Base-by-base conservation (phyloP, 2,888 invertebrate genomes). In the Drosophila dives region DNA sequence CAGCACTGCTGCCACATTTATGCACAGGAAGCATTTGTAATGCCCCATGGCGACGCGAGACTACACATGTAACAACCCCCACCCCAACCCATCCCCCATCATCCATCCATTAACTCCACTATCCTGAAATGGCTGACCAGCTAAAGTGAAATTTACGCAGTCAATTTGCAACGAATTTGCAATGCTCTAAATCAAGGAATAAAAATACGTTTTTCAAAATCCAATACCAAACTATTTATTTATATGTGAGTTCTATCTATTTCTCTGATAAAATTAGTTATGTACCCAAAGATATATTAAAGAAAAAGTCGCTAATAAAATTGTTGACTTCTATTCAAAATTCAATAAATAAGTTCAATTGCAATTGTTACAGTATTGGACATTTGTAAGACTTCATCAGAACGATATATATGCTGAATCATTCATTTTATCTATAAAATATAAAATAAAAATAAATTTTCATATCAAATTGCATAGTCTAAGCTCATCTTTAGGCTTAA, bases 11-110 rank as follows among this genome's bases (percentile, higher is more conserved):
- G 83, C 86, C 83, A 84, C 88, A 84, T 88, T 86, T 89, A 89
- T 86, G 87, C 84, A 81, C 81, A 83, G 87, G 87, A 89, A 85
- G 81, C 85, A 85, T 85, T 85, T 85, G 89, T 83, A 81, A 83
- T 81, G 64, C 76, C 78, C 77, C 68, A 63, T 49, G 73, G 64
- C 63, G 67, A 54, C 51, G 62, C 69, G 48, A 54, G 56, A 61
- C 75, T 69, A 34, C 64, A 80, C 67, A 78, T 50, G 50, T 40
- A 29, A 45, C 51, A 33, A 12, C 40, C 49, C 26, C 2, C 26
- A 6, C 20, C 34, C 34, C 10, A 23, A 17, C 34, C 2, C n/a
- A n/a, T n/a, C 42, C 4, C 20, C 42, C 6, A 45, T 20, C 49
- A 58, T 10, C 26, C 40, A 17, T 20, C 38, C 45, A 51, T 51